A percentile compares a stretch with the other conserved stretches of the same genome.
phyloP scores from a whole-genome alignment of 2,113 vertebrate species.

The Solenodon paradoxus region DNA sequence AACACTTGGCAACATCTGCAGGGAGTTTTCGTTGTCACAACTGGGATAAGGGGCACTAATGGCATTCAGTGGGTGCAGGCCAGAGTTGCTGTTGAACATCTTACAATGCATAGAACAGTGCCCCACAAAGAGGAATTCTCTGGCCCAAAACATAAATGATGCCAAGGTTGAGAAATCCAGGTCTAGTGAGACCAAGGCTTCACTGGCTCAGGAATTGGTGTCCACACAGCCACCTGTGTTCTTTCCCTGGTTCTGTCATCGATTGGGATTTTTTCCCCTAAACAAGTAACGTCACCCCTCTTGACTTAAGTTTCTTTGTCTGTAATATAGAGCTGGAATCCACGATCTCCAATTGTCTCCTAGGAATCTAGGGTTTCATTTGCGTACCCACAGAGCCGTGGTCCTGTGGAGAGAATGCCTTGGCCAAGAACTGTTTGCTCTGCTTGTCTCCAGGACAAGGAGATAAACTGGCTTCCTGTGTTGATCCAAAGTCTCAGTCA shows the following conservation, averaged over 20 bases:
- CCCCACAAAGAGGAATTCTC: background rate
- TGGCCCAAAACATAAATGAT: background rate
- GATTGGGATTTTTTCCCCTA: background rate
- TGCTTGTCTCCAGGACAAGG: background rate
- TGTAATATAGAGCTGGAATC: background rate
- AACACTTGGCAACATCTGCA: background rate
- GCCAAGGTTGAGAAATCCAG: background rate
- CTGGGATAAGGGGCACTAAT: background rate
- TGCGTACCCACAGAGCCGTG: background rate
- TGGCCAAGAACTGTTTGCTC: background rate
- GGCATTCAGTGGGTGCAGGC: background rate
- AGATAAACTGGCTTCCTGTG: background rate
- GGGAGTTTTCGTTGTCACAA: background rate
- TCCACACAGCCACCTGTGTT: background rate
- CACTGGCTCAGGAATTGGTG: background rate
- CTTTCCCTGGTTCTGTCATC: background rate
- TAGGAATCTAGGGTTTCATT: background rate
- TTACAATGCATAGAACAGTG: background rate
- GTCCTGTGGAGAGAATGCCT: background rate
- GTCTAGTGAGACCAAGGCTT: background rate
- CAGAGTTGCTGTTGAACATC: background rate
- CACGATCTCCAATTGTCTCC: background rate
- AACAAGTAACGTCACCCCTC: background rate
- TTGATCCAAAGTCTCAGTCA: background rate
- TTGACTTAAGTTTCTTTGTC: background rate